phyloP scores from a whole-genome alignment of 2,888 invertebrate species.

The Zaprionus bogoriensis region DNA sequence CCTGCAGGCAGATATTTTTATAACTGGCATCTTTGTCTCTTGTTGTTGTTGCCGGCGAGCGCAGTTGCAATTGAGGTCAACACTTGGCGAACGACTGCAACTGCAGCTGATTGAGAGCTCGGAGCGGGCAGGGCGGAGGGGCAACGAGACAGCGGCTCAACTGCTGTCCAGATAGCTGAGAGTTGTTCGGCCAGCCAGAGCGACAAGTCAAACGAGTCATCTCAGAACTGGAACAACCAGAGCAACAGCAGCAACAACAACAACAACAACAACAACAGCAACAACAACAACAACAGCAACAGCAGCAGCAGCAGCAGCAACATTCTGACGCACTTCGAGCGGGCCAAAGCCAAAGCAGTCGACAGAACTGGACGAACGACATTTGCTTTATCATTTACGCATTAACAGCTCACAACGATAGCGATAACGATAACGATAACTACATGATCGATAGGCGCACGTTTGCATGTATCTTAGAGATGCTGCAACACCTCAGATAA shows the following conservation, averaged over 20 bases:
- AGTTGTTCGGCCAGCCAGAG: conserved; percentile 27
- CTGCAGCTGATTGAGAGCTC: conserved; percentile 24
- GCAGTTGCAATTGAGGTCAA: conserved; percentile 73
- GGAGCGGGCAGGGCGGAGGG: neutral
- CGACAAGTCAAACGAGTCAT: conserved; percentile 73
- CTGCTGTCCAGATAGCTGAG: conserved; percentile 26
- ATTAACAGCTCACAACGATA: neutral
- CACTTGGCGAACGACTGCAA: conserved; percentile 50
- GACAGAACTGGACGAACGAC: conserved; percentile 25
- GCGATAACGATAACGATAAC: too few species aligned
- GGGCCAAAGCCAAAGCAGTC: neutral
- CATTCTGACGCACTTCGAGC: conserved; percentile 28
- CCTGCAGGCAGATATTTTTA: conserved; percentile 52
- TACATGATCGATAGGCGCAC: too few species aligned
- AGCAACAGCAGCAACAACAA: conserved; percentile 32
- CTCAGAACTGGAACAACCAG: conserved; percentile 71
- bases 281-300: conserved; percentile 52
- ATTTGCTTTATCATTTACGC: conserved; percentile 22
- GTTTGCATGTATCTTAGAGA: too few species aligned
- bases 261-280: conserved; percentile 17
- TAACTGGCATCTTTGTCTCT: conserved; percentile 47
- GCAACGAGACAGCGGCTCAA: conserved; percentile 36
- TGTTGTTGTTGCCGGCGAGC: conserved; percentile 30
- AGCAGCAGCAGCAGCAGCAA: conserved; percentile 19
- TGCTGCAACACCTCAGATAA: too few species aligned